Evolutionary conservation across 2,888 invertebrate species (phyloP).

Genomic region (Hypolimnas misippus): DNA sequence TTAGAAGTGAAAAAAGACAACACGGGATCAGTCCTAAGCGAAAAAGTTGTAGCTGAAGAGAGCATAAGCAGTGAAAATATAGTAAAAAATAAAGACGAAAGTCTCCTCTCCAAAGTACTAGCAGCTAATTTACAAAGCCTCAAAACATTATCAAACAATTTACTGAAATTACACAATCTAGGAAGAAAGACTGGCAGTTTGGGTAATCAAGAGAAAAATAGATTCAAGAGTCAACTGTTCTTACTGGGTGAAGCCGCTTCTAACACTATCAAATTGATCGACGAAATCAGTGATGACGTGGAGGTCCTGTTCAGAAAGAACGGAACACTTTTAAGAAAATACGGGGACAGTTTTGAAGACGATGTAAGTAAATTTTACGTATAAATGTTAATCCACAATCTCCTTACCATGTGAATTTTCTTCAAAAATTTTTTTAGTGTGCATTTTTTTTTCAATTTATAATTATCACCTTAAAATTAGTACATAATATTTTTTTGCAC

Average conservation of each 20-base stretch:
- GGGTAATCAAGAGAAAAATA: constrained; percentile 78
- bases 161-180: constrained; percentile 85
- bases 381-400: too few relatives aligned
- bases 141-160: constrained; percentile 81
- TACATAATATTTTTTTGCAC: too few relatives aligned
- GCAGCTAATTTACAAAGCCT: constrained; percentile 84
- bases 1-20: constrained; percentile 84
- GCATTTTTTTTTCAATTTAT: too few relatives aligned
- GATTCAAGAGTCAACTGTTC: constrained; percentile 83
- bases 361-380: constrained; percentile 63
- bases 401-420: too few relatives aligned
- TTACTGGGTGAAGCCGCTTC: constrained; percentile 84
- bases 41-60: constrained; percentile 76
- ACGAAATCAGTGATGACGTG: constrained; percentile 81
- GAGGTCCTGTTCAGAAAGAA: constrained; percentile 67
- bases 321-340: constrained; percentile 58
- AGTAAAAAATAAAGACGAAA: constrained; percentile 69
- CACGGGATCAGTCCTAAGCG: constrained; percentile 77
- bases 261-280: constrained; percentile 80
- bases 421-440: too few relatives aligned
- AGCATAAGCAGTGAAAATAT: constrained; percentile 71
- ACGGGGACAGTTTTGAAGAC: constrained; percentile 55
- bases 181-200: constrained; percentile 85
- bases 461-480: too few relatives aligned
- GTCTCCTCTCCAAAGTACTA: constrained; percentile 71